These are phyloP conservation scores for Mythimna impura DNA, from an alignment of 2,888 invertebrate species.

Conservation along the genomic window DNA sequence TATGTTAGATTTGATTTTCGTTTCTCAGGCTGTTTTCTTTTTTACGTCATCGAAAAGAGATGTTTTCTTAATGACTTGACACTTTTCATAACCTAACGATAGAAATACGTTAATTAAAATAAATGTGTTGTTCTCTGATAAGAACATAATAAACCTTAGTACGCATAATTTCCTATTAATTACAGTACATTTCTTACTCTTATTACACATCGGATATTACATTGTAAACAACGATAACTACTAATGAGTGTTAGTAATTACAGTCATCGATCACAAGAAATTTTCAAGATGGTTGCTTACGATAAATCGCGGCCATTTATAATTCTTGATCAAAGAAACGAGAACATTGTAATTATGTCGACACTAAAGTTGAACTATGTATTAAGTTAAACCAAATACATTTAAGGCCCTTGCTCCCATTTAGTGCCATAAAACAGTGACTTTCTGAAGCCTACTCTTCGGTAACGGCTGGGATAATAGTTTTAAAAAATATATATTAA, in stretches of 20 bases:
- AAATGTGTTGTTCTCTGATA: slow-evolving; percentile 13
- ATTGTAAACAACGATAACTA: slow-evolving; percentile 29
- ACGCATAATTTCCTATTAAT: neutral
- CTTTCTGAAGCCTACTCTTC: too few species aligned
- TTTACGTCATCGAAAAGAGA: neutral
- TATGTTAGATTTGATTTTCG: slow-evolving; percentile 19
- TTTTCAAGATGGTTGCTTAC: slow-evolving; percentile 51
- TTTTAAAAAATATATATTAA: too few species aligned
- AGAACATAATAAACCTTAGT: neutral
- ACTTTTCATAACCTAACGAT: slow-evolving; percentile 25
- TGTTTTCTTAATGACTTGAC: slow-evolving; percentile 21
- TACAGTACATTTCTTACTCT: neutral
- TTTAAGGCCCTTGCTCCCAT: too few species aligned
- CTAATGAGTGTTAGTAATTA: slow-evolving; percentile 51
- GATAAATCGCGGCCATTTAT: slow-evolving; percentile 47
- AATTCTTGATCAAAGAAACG: slow-evolving; percentile 47
- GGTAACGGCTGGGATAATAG: too few species aligned
- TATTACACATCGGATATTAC: slow-evolving; percentile 23
- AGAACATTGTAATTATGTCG: slow-evolving; percentile 50
- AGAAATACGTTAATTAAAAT: slow-evolving; percentile 25
- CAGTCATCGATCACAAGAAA: slow-evolving; percentile 50
- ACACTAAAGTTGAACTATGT: slow-evolving; percentile 32
- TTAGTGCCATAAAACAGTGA: neutral
- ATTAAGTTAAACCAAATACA: slow-evolving; percentile 24
- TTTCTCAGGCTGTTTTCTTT: slow-evolving; percentile 26